phyloP scores from a whole-genome alignment of 2,113 vertebrate genomes.

The Chunga burmeisteri region DNA sequence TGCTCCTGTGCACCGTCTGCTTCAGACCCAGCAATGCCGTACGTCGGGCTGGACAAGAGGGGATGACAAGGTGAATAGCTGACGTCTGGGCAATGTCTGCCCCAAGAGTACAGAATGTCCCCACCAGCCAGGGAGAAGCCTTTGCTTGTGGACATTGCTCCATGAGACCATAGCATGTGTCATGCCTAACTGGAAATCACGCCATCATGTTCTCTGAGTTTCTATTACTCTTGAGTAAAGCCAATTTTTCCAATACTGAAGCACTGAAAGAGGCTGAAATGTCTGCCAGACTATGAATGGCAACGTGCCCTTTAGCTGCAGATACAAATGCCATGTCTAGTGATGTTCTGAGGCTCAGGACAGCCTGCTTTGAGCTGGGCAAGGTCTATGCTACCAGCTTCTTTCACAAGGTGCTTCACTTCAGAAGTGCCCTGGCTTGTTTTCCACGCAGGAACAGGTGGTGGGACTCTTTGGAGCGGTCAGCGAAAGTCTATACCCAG shows the following conservation, averaged over 20 bases:
- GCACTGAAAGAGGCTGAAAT: background rate
- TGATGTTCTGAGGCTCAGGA: background rate
- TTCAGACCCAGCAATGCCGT: background rate
- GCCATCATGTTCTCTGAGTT: background rate
- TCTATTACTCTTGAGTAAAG: background rate
- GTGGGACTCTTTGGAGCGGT: background rate
- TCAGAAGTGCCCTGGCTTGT: background rate
- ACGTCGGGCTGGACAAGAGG: background rate
- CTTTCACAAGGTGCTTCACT: background rate
- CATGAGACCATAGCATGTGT: background rate
- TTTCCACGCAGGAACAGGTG: rapidly evolving
- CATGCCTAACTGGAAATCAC: background rate
- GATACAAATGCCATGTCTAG: background rate
- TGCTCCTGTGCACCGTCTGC: background rate
- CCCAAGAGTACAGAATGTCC: background rate
- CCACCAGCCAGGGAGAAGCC: background rate
- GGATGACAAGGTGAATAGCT: background rate
- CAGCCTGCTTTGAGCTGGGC: background rate
- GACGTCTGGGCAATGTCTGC: background rate
- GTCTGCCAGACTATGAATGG: background rate
- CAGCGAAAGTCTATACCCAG: background rate
- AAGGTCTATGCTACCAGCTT: background rate
- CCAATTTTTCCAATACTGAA: background rate
- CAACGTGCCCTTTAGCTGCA: background rate
- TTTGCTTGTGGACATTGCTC: background rate